Evolutionary conservation across 2,797 vertebrate genomes (phyloP).

Genomic region (Sebastes itinus): DNA sequence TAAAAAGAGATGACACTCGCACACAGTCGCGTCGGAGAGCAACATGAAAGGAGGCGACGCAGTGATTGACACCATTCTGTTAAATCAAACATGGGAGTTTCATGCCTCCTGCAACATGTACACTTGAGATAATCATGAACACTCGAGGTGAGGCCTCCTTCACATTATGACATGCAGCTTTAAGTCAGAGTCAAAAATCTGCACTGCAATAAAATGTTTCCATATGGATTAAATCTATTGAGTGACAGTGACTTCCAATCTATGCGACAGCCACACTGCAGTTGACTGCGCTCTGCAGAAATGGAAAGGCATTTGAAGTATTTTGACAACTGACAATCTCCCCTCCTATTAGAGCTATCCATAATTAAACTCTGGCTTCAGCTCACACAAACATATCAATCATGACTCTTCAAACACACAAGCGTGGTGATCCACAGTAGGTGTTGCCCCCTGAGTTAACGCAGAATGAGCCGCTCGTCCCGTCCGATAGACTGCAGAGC

Average conservation of each 20-base stretch:
- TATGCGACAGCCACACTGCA: background rate
- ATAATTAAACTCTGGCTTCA: conserved; percentile 29
- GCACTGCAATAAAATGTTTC: background rate
- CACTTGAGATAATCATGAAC: background rate
- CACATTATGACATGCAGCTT: background rate
- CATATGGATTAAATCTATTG: background rate
- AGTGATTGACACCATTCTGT: background rate
- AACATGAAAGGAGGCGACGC: background rate
- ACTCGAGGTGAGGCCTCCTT: background rate
- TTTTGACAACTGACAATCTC: conserved; percentile 28
- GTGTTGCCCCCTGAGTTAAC: background rate
- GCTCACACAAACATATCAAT: conserved; percentile 20
- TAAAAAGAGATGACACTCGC: background rate
- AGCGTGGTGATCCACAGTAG: conserved; percentile 1
- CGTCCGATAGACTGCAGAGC: background rate
- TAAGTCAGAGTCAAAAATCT: background rate
- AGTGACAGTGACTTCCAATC: background rate
- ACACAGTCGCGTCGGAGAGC: background rate
- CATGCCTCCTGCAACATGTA: background rate
- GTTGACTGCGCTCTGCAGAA: conserved; percentile 3
- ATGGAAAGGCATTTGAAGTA: background rate
- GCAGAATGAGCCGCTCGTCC: background rate
- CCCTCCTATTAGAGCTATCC: conserved; percentile 14
- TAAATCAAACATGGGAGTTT: background rate
- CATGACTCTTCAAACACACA: background rate